Evolutionary conservation across 2,113 vertebrate species (phyloP), one percentile per base, ranked within the genome.

Genomic region (Labeo catla): DNA sequence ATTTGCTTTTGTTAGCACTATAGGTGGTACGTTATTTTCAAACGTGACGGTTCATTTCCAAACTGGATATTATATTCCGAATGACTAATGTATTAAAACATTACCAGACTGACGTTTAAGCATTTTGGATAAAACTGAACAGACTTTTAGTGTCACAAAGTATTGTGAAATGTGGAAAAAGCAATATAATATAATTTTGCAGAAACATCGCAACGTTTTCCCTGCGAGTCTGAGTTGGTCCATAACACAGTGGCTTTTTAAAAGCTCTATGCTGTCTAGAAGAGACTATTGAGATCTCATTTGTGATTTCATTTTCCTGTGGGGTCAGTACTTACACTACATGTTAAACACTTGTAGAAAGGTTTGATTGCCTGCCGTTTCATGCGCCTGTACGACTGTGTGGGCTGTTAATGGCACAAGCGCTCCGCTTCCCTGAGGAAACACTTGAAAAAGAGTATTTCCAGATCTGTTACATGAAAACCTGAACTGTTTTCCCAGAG

Each of bases 311-410:
- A 54, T 49, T 54, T 52, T 16, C 47, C 49, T 77, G 49, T 54
- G 49, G 28, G 47, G 15, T 77, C 76, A 28, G 57, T 47, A 45
- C 19, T 81, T 39, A 13, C 6, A 0, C 54, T 61, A 39, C 54
- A 79, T 39, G 19, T 81, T n/a, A 81, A 65, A 66, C 59, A 23
- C 36, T 80, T 63, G 78, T 45, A 23, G 72, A 77, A 50, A 77
- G 28, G 61, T 66, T 81, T 68, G 43, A 66, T 68, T 66, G 43
- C 21, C 43, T 50, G 43, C 9, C 13, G 47, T 77, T 34, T 10
- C 43, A 2, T 49, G 72, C 8, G 45, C 47, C 57, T 61, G 43
- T 21, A 0, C 0, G 23, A 54, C 28, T 36, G 36, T 59, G 76
- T 79, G 34, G 34, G 76, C 16, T 57, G 76, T 78, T 57, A 19